phyloP scores from a whole-genome alignment of 2,888 invertebrate species.

The Cosmia trapezina region DNA sequence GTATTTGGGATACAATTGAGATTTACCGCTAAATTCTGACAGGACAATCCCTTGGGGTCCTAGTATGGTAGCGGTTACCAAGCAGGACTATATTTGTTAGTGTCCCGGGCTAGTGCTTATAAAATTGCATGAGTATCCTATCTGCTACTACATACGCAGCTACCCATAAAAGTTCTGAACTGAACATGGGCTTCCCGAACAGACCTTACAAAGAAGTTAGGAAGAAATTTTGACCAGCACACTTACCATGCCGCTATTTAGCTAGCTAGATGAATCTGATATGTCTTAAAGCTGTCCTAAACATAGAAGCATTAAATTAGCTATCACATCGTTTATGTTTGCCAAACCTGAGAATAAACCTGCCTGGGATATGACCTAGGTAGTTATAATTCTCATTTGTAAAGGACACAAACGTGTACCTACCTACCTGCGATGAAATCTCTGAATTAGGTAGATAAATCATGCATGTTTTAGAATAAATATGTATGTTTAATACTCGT shows the following conservation, averaged over 20 bases:
- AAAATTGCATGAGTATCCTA: slow-evolving; percentile 52
- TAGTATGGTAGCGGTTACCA: slow-evolving; percentile 55
- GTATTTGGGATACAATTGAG: slow-evolving; percentile 84
- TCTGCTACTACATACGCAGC: slow-evolving; percentile 34
- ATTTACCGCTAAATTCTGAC: slow-evolving; percentile 69
- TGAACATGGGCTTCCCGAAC: slow-evolving; percentile 16
- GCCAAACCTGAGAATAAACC: neutral
- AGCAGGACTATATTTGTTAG: slow-evolving; percentile 61
- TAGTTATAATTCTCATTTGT: neutral
- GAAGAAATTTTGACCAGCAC: slow-evolving; percentile 11
- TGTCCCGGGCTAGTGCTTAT: slow-evolving; percentile 45
- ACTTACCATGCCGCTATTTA: neutral
- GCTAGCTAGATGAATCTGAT: neutral
- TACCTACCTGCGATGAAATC: neutral
- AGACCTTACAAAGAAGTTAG: slow-evolving; percentile 14
- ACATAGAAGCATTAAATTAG: neutral
- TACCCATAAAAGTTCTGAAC: slow-evolving; percentile 30
- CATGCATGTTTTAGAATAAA: neutral
- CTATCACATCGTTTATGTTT: too few relatives aligned
- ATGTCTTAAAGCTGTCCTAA: neutral
- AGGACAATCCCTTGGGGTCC: slow-evolving; percentile 63
- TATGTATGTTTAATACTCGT: too few relatives aligned
- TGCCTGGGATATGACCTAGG: too few relatives aligned
- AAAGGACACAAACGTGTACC: neutral
- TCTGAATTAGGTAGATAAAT: too few relatives aligned